Evolutionary conservation across 2,888 invertebrate genomes (phyloP).

Genomic region (Diploptera punctata): DNA sequence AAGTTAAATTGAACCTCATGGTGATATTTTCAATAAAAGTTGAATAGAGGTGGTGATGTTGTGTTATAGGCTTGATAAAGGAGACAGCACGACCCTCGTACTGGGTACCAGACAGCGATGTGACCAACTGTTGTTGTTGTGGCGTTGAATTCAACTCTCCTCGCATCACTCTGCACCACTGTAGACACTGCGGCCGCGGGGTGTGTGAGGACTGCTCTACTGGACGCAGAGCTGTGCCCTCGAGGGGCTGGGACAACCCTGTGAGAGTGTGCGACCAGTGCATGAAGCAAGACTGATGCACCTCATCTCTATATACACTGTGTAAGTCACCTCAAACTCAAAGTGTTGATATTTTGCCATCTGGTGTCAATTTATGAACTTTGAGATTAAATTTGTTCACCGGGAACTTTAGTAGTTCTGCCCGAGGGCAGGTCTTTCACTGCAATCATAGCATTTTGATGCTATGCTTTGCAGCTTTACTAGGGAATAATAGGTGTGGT

Average conservation of each 20-base stretch:
- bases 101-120: constrained; percentile 80
- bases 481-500: too few species aligned
- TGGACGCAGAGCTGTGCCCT: constrained; percentile 52
- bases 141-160: constrained; percentile 59
- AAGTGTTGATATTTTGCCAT: too few species aligned
- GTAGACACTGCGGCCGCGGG: constrained; percentile 74
- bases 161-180: constrained; percentile 62
- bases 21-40: too few species aligned
- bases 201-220: constrained; percentile 65
- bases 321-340: too few species aligned
- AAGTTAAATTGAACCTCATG: too few species aligned
- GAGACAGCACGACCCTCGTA: constrained; percentile 77
- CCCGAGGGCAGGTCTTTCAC: too few species aligned
- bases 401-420: too few species aligned
- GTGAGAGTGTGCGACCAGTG: constrained; percentile 56
- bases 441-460: too few species aligned
- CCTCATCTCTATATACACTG: background rate
- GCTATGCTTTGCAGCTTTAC: too few species aligned
- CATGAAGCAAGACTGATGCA: constrained; percentile 39
- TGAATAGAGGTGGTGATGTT: too few species aligned
- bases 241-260: constrained; percentile 58
- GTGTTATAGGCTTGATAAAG: constrained; percentile 67
- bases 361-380: too few species aligned
- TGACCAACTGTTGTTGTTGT: constrained; percentile 71
- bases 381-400: too few species aligned